Percentiles rank a stretch among this genome's conserved stretches.
Evolutionary conservation across 2,113 vertebrate genomes (phyloP).

Genomic region (Okapia johnstoni): DNA sequence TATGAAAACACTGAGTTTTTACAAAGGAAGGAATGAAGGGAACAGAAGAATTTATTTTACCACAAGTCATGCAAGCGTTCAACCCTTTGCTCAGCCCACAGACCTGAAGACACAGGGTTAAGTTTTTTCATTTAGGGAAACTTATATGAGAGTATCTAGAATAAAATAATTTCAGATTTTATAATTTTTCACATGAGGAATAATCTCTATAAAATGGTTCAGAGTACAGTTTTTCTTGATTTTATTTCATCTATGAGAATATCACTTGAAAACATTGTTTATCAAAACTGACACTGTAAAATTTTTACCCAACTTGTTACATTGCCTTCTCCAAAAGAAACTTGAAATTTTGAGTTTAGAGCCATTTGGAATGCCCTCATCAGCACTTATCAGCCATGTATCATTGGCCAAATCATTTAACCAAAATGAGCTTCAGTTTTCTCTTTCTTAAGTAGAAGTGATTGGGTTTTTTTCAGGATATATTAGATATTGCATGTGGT

Average conservation of each 20-base stretch:
- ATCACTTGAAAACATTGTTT: not conserved
- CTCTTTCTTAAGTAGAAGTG: constrained; percentile 30
- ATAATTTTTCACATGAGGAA: not conserved
- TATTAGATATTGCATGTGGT: not conserved
- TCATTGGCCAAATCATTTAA: not conserved
- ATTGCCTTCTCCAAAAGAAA: constrained; percentile 36
- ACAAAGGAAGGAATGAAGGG: not conserved
- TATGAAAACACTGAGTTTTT: not conserved
- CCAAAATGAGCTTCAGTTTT: not conserved
- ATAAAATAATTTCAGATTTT: not conserved
- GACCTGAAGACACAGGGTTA: not conserved
- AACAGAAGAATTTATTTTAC: not conserved
- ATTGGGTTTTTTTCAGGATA: constrained; percentile 12
- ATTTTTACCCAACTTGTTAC: not conserved
- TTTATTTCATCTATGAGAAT: not conserved
- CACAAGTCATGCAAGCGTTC: not conserved
- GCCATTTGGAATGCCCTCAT: not conserved
- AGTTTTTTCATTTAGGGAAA: not conserved
- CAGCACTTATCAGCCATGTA: not conserved
- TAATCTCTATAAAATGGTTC: not conserved
- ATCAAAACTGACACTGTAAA: not conserved
- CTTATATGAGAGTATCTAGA: not conserved
- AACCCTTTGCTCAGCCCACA: not conserved
- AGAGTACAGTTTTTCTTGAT: not conserved
- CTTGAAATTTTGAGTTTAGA: constrained; percentile 6